These are phyloP conservation scores for Oryzias curvinotus DNA, from an alignment of 2,113 vertebrate species.

Conservation along the genomic window DNA sequence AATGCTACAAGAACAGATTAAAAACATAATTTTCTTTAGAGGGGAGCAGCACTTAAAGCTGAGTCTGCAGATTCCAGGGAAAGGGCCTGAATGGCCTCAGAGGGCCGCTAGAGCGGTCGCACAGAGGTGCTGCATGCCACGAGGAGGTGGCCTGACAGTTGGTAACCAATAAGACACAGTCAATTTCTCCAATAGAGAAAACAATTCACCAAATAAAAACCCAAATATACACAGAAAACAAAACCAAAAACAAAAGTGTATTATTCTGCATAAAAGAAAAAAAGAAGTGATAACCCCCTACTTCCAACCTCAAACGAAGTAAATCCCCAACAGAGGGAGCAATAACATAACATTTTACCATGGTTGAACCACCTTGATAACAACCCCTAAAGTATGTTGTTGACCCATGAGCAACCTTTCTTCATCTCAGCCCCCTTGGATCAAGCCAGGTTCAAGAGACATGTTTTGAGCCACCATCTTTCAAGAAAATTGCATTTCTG, in stretches of 20 bases:
- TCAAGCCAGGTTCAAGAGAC: no score
- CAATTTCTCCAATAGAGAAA: no score
- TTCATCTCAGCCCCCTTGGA: no score
- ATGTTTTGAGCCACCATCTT: no score
- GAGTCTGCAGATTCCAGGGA: neutral
- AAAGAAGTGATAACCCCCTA: neutral
- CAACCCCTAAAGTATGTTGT: neutral
- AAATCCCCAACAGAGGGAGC: constrained; percentile 45
- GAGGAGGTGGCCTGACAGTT: constrained; percentile 51
- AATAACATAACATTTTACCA: neutral
- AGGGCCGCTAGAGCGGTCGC: constrained; percentile 11
- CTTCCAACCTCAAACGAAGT: neutral
- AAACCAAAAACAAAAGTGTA: no score
- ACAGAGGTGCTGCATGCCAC: constrained; percentile 37
- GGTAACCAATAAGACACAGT: constrained; percentile 46
- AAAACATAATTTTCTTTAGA: neutral
- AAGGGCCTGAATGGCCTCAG: constrained; percentile 8
- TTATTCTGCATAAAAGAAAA: neutral
- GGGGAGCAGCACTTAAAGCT: no score
- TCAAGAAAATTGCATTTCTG: no score
- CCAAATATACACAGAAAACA: no score
- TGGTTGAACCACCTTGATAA: neutral
- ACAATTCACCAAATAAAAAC: no score
- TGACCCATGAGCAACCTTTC: neutral
- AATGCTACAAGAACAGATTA: no score